phyloP scores from a whole-genome alignment of 2,113 vertebrate species.

The Sebastes fasciatus region DNA sequence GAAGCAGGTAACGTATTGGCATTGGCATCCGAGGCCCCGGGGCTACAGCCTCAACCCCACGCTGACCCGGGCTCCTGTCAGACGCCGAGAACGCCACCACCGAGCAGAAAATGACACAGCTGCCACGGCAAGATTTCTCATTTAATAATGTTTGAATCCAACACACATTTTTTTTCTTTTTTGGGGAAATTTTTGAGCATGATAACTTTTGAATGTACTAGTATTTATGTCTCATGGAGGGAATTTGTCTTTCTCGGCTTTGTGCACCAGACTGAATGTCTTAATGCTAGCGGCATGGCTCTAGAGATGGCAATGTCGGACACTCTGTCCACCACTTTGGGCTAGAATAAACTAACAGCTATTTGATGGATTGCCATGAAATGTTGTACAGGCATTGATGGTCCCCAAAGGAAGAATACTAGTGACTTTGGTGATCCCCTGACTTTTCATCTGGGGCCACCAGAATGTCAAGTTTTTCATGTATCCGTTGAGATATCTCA shows the following conservation, averaged over 20 bases:
- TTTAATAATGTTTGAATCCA: constrained; percentile 12
- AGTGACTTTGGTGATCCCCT: too few species aligned
- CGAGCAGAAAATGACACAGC: constrained; percentile 30
- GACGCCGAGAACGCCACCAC: constrained; percentile 15
- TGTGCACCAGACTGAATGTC: not conserved
- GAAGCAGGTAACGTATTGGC: constrained; percentile 37
- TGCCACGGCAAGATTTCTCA: constrained; percentile 5
- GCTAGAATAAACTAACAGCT: too few species aligned
- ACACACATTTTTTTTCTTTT: not conserved
- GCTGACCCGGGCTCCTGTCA: constrained; percentile 50
- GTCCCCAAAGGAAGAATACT: too few species aligned
- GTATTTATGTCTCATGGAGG: not conserved
- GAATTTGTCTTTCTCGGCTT: not conserved
- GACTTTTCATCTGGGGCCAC: too few species aligned
- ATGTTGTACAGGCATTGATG: not conserved
- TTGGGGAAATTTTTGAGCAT: not conserved
- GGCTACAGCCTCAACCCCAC: constrained; percentile 38
- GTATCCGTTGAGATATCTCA: too few species aligned
- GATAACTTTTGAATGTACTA: not conserved
- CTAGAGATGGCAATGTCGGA: too few species aligned
- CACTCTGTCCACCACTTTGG: too few species aligned
- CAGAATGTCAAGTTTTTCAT: too few species aligned
- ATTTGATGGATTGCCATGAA: not conserved
- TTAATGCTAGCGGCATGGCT: too few species aligned
- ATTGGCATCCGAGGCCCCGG: constrained; percentile 47